Conservation (phyloP, 2,888 invertebrate genomes). For the Mamestra brassicae region DNA sequence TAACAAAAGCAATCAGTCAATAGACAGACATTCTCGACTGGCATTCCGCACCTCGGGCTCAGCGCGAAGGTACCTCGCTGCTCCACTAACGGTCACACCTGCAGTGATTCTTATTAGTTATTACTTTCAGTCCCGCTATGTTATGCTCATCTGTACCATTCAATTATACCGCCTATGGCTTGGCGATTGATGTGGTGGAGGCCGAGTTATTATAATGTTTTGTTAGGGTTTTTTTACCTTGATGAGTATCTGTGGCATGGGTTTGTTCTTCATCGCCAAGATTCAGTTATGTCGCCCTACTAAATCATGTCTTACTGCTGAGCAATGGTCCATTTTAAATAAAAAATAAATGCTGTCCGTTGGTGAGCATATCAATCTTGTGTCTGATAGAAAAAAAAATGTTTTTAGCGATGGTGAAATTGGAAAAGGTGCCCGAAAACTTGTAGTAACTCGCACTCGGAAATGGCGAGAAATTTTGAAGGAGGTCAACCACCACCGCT, state of each 20-base stretch:
- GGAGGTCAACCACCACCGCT: too few relatives aligned
- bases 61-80: constrained; percentile 12
- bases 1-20: constrained; percentile 1
- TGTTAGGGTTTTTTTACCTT: not conserved
- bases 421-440: too few relatives aligned
- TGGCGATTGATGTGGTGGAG: constrained; percentile 13
- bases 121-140: constrained; percentile 39
- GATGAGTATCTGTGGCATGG: not conserved
- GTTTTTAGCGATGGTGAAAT: too few relatives aligned
- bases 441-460: too few relatives aligned
- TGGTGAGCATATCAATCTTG: too few relatives aligned
- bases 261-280: not conserved
- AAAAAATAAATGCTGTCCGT: too few relatives aligned
- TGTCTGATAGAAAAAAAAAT: too few relatives aligned
- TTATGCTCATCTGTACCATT: constrained; percentile 48
- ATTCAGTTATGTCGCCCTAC: too few relatives aligned
- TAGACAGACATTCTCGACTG: constrained; percentile 7
- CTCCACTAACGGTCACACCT: constrained; percentile 47
- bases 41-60: constrained; percentile 23
- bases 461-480: too few relatives aligned
- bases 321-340: too few relatives aligned
- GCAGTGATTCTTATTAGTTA: constrained; percentile 26
- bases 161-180: constrained; percentile 43
- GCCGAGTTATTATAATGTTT: not conserved
- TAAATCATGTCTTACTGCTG: too few relatives aligned